These are phyloP conservation scores for Papio anubis DNA, from an alignment of 2,113 vertebrate species.

Conservation along the genomic window DNA sequence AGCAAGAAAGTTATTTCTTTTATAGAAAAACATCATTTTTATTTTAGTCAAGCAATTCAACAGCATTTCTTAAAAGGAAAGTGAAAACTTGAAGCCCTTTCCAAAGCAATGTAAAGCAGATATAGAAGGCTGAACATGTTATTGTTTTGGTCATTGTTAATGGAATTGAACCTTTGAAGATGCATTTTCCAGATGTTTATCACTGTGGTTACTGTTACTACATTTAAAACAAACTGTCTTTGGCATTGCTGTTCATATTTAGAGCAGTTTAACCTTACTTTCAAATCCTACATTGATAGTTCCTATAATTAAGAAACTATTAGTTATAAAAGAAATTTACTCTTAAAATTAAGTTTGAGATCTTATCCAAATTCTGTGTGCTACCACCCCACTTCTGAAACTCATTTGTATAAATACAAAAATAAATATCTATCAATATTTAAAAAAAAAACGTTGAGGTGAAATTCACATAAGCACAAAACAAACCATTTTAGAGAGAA, in stretches of 20 bases:
- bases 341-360: background rate
- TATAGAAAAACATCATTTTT: conserved; percentile 12
- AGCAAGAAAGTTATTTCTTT: conserved; percentile 46
- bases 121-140: background rate
- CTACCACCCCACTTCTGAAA: background rate
- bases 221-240: background rate
- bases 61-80: conserved; percentile 35
- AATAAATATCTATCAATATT: background rate
- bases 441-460: background rate
- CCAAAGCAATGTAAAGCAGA: background rate
- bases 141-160: background rate
- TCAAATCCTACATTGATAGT: background rate
- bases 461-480: background rate
- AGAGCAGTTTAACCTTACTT: background rate
- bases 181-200: background rate
- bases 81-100: background rate
- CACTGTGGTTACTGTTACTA: background rate
- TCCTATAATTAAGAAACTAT: background rate
- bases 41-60: conserved; percentile 7
- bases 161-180: background rate
- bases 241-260: background rate
- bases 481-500: background rate
- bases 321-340: background rate
- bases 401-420: background rate
- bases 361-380: background rate